These are phyloP conservation scores for Homarus americanus DNA, from an alignment of 1,140 invertebrate species.

Conservation along the genomic window DNA sequence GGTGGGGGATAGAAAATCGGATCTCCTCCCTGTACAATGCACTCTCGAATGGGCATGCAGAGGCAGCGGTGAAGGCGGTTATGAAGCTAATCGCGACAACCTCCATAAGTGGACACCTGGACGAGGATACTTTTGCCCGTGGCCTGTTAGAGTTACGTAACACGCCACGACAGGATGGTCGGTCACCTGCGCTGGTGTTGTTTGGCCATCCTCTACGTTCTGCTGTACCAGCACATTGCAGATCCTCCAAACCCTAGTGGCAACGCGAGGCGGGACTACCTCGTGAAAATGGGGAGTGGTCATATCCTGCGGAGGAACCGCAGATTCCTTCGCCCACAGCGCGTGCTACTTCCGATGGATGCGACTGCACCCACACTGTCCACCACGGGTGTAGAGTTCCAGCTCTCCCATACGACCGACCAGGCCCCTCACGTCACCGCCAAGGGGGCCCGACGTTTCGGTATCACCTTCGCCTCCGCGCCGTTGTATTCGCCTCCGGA, in stretches of 20 bases:
- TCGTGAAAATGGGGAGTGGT: no score
- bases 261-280: neutral
- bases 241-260: neutral
- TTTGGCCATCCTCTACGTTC: conserved; percentile 27
- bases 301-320: no score
- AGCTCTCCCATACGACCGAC: no score
- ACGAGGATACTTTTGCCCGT: neutral
- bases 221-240: neutral
- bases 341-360: no score
- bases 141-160: conserved; percentile 23
- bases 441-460: no score
- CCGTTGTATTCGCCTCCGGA: no score
- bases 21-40: conserved; percentile 37
- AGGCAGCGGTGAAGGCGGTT: conserved; percentile 34
- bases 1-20: conserved; percentile 41
- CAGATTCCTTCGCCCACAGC: no score
- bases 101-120: neutral
- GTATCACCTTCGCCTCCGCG: no score
- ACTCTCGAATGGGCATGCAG: conserved; percentile 32
- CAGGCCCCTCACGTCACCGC: no score
- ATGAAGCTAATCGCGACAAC: conserved; percentile 49
- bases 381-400: no score
- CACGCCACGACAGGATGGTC: neutral
- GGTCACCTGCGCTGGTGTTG: neutral
- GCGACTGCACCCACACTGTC: no score